Conservation (phyloP, 2,113 vertebrate species). For the Toxostoma redivivum region DNA sequence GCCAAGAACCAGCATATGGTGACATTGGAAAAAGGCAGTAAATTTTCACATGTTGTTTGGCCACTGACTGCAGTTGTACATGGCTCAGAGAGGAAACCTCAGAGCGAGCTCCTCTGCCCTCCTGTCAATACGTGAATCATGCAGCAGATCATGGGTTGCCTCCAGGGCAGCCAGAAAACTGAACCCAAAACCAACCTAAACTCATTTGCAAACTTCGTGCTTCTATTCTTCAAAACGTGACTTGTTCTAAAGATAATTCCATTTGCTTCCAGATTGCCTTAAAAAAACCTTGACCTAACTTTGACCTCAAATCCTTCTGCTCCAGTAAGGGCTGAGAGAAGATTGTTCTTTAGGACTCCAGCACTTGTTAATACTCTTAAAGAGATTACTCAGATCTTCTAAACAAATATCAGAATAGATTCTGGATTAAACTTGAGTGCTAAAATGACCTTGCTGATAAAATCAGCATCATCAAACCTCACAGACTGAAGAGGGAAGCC, state of each 20-base stretch:
- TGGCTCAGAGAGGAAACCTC: neutral
- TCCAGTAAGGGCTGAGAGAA: neutral
- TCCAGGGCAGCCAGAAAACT: neutral
- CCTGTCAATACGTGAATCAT: neutral
- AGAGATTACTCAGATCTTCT: constrained; percentile 58
- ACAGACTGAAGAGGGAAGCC: neutral
- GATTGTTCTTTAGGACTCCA: neutral
- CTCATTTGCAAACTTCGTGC: neutral
- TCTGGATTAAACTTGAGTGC: constrained; percentile 5
- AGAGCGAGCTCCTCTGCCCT: neutral
- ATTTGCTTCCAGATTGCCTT: neutral
- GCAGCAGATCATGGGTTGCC: neutral
- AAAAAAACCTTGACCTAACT: neutral
- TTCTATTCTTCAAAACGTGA: accelerated
- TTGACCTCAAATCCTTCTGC: constrained; percentile 16
- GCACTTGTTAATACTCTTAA: constrained; percentile 48
- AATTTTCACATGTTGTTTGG: neutral
- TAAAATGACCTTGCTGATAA: constrained; percentile 43
- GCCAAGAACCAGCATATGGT: neutral
- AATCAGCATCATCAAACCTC: neutral
- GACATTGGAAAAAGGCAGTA: neutral
- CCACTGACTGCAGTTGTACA: neutral
- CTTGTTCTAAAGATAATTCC: neutral
- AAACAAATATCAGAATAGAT: constrained; percentile 39
- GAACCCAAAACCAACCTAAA: neutral